phyloP scores from a whole-genome alignment of 2,113 vertebrate genomes.

The Pluvianellus socialis region DNA sequence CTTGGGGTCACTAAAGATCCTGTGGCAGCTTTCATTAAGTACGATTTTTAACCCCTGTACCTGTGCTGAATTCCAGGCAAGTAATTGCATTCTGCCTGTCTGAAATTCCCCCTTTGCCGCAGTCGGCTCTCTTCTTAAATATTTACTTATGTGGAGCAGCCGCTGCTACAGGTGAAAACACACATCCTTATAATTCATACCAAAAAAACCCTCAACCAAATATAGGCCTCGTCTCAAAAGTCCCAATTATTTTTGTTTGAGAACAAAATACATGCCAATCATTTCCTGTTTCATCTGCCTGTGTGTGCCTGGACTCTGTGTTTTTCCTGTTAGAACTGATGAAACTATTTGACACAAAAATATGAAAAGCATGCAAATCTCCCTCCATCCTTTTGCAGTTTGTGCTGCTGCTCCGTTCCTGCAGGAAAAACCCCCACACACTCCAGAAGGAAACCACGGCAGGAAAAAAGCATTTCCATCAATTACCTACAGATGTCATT shows the following conservation, averaged over 20 bases:
- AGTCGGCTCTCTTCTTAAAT: background rate
- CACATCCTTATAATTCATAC: slow-evolving; percentile 15
- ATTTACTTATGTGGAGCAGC: slow-evolving; percentile 6
- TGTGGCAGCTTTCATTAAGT: slow-evolving; percentile 29
- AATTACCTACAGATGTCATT: background rate
- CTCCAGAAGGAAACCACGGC: background rate
- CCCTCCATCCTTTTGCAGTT: background rate
- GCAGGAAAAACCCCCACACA: background rate
- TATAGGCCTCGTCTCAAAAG: slow-evolving; percentile 49
- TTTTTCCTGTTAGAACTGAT: slow-evolving; percentile 45
- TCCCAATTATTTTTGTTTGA: slow-evolving; percentile 57
- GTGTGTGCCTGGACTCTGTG: slow-evolving; percentile 34
- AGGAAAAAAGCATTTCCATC: background rate
- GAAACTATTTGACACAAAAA: slow-evolving; percentile 29
- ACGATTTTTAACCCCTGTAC: slow-evolving; percentile 37
- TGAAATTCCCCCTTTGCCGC: background rate
- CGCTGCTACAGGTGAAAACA: slow-evolving; percentile 22
- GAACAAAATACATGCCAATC: slow-evolving; percentile 62
- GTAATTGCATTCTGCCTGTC: background rate
- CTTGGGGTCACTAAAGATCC: slow-evolving; percentile 7
- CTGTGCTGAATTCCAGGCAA: background rate
- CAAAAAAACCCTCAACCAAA: background rate
- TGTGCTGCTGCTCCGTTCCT: background rate
- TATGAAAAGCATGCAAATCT: slow-evolving; percentile 52
- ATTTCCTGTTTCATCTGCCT: slow-evolving; percentile 51